Conservation (phyloP, 2,113 vertebrate species). For the Notothenia rossii region DNA sequence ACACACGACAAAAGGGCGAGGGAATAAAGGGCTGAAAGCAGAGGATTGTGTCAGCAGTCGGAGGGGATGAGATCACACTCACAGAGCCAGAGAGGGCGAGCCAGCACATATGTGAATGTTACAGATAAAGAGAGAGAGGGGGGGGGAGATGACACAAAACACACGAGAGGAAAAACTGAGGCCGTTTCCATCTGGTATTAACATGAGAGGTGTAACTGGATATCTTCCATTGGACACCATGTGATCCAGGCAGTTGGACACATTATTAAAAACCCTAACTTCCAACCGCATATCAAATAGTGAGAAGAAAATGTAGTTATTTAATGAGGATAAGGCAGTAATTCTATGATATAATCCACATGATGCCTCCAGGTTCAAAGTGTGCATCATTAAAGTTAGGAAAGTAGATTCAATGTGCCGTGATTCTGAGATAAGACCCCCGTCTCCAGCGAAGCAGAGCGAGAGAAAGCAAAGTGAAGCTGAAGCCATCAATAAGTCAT, state of each 20-base stretch:
- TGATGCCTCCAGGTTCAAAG: background rate
- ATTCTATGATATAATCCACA: too few relatives aligned
- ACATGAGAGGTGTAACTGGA: background rate
- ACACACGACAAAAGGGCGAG: constrained; percentile 17
- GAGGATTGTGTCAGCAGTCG: constrained; percentile 72
- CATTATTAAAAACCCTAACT: background rate
- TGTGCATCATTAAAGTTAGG: background rate
- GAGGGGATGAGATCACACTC: constrained; percentile 61
- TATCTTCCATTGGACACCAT: background rate
- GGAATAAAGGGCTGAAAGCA: constrained; percentile 55
- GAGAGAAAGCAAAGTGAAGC: background rate
- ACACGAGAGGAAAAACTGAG: background rate
- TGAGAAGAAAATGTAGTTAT: too few relatives aligned
- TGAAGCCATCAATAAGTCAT: constrained; percentile 63
- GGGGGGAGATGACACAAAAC: background rate
- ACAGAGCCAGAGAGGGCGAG: constrained; percentile 13
- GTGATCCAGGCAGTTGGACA: background rate
- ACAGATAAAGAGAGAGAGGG: constrained; percentile 2
- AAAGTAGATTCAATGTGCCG: background rate
- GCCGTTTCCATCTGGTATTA: constrained; percentile 20
- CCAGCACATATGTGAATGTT: constrained; percentile 12
- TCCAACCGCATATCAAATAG: too few relatives aligned
- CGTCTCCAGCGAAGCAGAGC: background rate
- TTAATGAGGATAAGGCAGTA: too few relatives aligned
- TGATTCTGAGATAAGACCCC: background rate